These are phyloP conservation scores for Halocynthia aurantium DNA, from an alignment of 23 tunicate genomes.

Conservation along the genomic window DNA sequence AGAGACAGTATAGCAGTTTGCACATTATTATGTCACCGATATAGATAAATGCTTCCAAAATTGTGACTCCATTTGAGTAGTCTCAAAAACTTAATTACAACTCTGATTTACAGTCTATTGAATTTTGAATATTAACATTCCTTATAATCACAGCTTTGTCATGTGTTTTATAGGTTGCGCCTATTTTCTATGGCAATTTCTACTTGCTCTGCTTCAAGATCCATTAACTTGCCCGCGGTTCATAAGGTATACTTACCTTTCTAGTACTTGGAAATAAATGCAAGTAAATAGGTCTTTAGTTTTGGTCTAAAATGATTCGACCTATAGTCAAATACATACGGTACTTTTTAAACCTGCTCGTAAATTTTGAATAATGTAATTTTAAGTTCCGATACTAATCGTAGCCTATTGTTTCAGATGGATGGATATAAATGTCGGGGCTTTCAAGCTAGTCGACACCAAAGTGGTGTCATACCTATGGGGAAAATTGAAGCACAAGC, in stretches of 20 bases:
- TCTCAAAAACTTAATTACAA: too few relatives aligned
- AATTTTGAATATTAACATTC: too few relatives aligned
- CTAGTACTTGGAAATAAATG: not conserved
- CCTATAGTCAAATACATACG: not conserved
- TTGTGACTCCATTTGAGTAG: too few relatives aligned
- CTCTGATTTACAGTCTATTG: too few relatives aligned
- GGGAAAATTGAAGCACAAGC: conserved; percentile 78
- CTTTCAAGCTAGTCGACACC: conserved; percentile 69
- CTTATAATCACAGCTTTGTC: not conserved
- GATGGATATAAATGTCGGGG: conserved; percentile 46
- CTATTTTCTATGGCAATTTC: conserved; percentile 73
- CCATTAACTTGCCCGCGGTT: conserved; percentile 70
- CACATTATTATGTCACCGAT: too few relatives aligned
- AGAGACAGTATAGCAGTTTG: too few relatives aligned
- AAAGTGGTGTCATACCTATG: conserved; percentile 68
- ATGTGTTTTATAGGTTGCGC: conserved; percentile 34
- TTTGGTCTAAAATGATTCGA: not conserved
- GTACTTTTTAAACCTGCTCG: not conserved
- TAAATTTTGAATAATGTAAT: not conserved
- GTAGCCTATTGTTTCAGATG: conserved; percentile 16
- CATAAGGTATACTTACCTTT: conserved; percentile 14
- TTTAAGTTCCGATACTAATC: not conserved
- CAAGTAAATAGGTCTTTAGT: not conserved
- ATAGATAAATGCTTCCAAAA: too few relatives aligned
- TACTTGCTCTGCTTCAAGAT: conserved; percentile 80